Conservation (phyloP, 2,113 vertebrate genomes). For the Cyrtonyx montezumae region DNA sequence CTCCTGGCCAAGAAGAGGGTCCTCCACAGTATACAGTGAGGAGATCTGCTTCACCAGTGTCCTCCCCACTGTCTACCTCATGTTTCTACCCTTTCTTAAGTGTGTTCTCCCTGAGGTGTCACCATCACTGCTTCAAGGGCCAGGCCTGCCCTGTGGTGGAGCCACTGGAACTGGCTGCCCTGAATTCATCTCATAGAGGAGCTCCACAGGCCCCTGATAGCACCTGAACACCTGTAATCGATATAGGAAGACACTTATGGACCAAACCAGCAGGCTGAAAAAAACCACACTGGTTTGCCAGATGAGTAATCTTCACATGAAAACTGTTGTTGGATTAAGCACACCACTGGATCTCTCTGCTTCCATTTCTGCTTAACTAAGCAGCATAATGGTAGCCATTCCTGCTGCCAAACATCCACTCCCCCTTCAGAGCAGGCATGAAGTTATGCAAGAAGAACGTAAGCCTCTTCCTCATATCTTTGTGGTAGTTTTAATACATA, state of each 20-base stretch:
- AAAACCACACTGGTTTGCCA: neutral
- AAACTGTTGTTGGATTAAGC: neutral
- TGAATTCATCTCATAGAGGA: neutral
- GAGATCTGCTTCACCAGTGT: neutral
- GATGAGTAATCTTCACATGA: neutral
- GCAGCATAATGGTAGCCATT: neutral
- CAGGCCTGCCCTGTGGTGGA: accelerated
- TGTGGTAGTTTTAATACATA: neutral
- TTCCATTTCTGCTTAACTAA: neutral
- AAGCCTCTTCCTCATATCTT: neutral
- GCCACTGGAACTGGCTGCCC: neutral
- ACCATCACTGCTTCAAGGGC: too few species aligned
- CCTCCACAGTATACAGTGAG: neutral
- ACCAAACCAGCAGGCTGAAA: neutral
- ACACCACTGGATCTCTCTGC: neutral
- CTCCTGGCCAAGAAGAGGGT: neutral
- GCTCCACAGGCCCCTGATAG: neutral
- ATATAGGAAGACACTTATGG: neutral
- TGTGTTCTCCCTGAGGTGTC: accelerated
- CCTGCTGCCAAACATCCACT: neutral
- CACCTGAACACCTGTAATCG: neutral
- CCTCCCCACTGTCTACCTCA: neutral
- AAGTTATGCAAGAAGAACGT: neutral
- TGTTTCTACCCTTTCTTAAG: neutral
- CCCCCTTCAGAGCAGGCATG: neutral